Evolutionary conservation across 2,113 vertebrate genomes (phyloP).

Genomic region (Stegostoma tigrinum): DNA sequence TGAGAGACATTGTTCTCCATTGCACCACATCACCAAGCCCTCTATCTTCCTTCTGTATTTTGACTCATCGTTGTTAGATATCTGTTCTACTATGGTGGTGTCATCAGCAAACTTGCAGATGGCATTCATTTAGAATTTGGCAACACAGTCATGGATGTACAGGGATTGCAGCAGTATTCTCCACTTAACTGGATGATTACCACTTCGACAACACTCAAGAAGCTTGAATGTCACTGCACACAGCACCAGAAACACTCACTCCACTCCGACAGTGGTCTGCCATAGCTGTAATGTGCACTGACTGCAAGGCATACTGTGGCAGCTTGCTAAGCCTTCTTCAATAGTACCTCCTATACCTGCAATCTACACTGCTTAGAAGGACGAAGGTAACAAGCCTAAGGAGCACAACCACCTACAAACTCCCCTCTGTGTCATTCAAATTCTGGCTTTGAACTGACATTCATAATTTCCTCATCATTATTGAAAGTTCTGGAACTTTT

Average conservation of each 20-base stretch:
- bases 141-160: too few relatives aligned
- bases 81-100: too few relatives aligned
- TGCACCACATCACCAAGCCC: too few relatives aligned
- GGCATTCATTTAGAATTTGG: too few relatives aligned
- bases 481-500: background rate
- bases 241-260: background rate
- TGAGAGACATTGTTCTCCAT: too few relatives aligned
- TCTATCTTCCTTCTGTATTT: too few relatives aligned
- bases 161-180: background rate
- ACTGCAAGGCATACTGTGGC: background rate
- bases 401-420: background rate
- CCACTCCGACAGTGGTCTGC: background rate
- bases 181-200: background rate
- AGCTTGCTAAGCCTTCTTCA: background rate
- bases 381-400: background rate
- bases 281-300: background rate
- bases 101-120: too few relatives aligned
- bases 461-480: background rate
- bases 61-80: too few relatives aligned
- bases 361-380: background rate
- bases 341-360: background rate
- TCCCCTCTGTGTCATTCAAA: background rate
- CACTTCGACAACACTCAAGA: background rate
- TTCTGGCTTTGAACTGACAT: background rate
- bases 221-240: too few relatives aligned